A percentile compares a stretch with the other conserved stretches of the same genome.
Evolutionary conservation across 2,888 invertebrate genomes (phyloP).

Genomic region (Eilema caniola): DNA sequence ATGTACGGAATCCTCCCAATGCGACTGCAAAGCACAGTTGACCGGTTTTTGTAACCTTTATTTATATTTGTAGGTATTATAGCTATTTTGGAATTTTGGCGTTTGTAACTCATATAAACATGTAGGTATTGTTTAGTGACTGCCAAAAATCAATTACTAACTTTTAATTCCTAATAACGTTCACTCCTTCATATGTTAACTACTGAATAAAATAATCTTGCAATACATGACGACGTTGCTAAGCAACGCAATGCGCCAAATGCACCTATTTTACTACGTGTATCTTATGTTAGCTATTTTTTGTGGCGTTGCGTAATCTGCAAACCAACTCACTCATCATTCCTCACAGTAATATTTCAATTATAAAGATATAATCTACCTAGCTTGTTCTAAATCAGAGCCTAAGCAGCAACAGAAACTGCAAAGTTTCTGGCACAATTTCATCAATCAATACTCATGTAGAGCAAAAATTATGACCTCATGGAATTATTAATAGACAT

Average conservation of each 20-base stretch:
- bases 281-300: constrained; percentile 42
- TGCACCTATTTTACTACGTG: constrained; percentile 64
- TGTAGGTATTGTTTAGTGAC: neutral
- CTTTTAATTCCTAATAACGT: neutral
- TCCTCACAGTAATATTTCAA: constrained; percentile 4
- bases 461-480: constrained; percentile 34
- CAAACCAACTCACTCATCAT: constrained; percentile 3
- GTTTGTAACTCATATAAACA: neutral
- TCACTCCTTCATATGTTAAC: constrained; percentile 20
- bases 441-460: constrained; percentile 67
- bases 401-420: constrained; percentile 1
- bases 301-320: constrained; percentile 51
- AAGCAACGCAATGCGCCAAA: constrained; percentile 79
- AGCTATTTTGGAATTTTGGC: no score
- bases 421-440: constrained; percentile 49
- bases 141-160: neutral
- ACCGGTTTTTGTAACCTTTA: neutral
- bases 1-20: neutral
- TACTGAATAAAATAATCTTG: constrained; percentile 33
- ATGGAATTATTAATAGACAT: constrained; percentile 31
- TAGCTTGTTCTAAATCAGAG: neutral
- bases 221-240: constrained; percentile 64
- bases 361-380: neutral
- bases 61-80: neutral
- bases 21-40: neutral